A percentile compares a stretch with the other conserved stretches of the same genome.
These are phyloP conservation scores for Homarus americanus DNA, from an alignment of 1,140 invertebrate genomes.

Conservation along the genomic window DNA sequence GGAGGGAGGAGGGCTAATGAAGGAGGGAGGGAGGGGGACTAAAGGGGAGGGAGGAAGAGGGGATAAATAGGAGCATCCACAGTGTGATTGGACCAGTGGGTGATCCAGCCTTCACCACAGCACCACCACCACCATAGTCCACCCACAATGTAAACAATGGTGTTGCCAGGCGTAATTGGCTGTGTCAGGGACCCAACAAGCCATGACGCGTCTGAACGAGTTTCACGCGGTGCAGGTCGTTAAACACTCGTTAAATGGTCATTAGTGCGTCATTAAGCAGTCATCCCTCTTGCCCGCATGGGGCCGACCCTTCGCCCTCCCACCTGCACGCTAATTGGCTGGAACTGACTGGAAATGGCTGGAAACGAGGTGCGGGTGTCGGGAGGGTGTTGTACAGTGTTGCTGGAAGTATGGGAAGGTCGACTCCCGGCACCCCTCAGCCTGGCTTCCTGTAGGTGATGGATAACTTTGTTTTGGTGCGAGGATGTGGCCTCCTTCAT, in stretches of 20 bases:
- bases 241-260: slow-evolving; percentile 73
- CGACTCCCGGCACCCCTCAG: not conserved
- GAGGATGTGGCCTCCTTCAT: not conserved
- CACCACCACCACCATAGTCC: not conserved
- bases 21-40: not conserved
- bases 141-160: slow-evolving; percentile 54
- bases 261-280: slow-evolving; percentile 71
- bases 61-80: too few relatives aligned
- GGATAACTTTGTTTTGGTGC: slow-evolving; percentile 42
- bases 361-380: slow-evolving; percentile 67
- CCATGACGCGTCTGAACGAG: slow-evolving; percentile 70
- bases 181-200: slow-evolving; percentile 66
- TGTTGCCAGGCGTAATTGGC: slow-evolving; percentile 62
- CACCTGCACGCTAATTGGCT: slow-evolving; percentile 68
- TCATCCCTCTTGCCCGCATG: slow-evolving; percentile 67
- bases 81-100: too few relatives aligned
- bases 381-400: slow-evolving; percentile 27
- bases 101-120: too few relatives aligned
- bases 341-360: slow-evolving; percentile 69
- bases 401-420: slow-evolving; percentile 7
- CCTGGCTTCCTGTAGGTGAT: slow-evolving; percentile 22
- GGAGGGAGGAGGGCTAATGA: not conserved
- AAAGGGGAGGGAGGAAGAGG: not conserved
- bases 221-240: slow-evolving; percentile 70
- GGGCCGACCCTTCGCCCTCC: slow-evolving; percentile 63